Evolutionary conservation across 1,140 invertebrate genomes (phyloP).

Genomic region (Tribolium madens): DNA sequence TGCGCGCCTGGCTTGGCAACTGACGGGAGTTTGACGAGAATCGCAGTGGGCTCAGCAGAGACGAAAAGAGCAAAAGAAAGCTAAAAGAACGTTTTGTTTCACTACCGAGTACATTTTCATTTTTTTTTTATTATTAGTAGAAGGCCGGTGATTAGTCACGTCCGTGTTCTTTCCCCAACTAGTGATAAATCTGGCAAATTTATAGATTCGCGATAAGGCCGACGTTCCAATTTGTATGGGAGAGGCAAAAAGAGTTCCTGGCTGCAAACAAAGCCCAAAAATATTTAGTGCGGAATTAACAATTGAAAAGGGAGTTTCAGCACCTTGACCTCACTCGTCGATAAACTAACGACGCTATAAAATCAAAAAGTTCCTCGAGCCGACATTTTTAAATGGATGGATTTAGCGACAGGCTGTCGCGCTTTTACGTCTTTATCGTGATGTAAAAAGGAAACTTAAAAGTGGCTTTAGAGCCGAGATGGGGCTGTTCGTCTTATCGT

Average conservation of each 20-base stretch:
- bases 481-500: slow-evolving; percentile 29
- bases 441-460: slow-evolving; percentile 38
- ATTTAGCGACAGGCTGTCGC: slow-evolving; percentile 34
- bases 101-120: too few species aligned
- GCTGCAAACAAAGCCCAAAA: background rate
- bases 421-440: slow-evolving; percentile 37
- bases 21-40: background rate
- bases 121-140: too few species aligned
- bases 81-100: too few species aligned
- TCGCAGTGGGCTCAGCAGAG: background rate
- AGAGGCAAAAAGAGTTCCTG: background rate
- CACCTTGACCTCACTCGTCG: slow-evolving; percentile 2
- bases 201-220: slow-evolving; percentile 12
- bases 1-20: background rate
- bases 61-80: too few species aligned
- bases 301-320: background rate
- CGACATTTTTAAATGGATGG: slow-evolving; percentile 37
- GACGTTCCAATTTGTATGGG: slow-evolving; percentile 10
- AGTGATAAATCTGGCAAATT: slow-evolving; percentile 8
- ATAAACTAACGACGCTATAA: slow-evolving; percentile 32
- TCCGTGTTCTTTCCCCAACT: background rate
- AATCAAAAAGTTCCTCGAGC: slow-evolving; percentile 4
- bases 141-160: slow-evolving; percentile 1
- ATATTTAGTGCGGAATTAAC: background rate
- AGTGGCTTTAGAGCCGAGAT: slow-evolving; percentile 28